These are phyloP conservation scores for Phyllostomus discolor DNA, from an alignment of 2,113 vertebrate species.

Conservation along the genomic window DNA sequence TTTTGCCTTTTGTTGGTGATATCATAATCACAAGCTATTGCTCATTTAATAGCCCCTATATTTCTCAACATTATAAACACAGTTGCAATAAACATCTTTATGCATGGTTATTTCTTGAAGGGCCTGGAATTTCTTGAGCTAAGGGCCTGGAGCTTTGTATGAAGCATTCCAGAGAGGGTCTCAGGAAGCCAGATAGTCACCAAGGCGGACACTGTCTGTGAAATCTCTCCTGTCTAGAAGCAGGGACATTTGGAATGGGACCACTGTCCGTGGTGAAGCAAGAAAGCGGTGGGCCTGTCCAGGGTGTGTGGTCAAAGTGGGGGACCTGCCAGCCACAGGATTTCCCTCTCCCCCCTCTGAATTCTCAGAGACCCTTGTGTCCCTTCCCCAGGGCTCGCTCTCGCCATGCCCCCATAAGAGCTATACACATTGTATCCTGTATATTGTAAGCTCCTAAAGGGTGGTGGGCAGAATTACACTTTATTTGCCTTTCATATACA, in stretches of 20 bases:
- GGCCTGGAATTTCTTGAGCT: neutral
- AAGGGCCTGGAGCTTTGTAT: neutral
- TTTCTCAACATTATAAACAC: neutral
- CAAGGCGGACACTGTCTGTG: neutral
- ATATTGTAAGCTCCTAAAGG: neutral
- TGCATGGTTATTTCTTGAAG: neutral
- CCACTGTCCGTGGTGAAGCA: neutral
- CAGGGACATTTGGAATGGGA: neutral
- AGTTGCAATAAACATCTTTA: neutral
- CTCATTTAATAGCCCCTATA: neutral
- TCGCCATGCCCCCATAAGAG: neutral
- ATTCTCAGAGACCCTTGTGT: neutral
- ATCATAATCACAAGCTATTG: neutral
- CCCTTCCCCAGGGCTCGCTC: neutral
- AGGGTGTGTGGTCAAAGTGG: neutral
- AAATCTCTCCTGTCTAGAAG: neutral
- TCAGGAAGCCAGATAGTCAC: neutral
- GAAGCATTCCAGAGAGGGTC: neutral
- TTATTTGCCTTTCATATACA: neutral
- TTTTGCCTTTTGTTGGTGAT: neutral
- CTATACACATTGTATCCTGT: neutral
- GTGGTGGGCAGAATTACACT: slow-evolving; percentile 7
- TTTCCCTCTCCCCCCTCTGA: neutral
- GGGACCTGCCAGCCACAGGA: no score
- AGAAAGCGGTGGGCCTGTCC: no score